Base-by-base conservation (phyloP, 2,888 invertebrate genomes). In the Drosophila nigricruria region DNA sequence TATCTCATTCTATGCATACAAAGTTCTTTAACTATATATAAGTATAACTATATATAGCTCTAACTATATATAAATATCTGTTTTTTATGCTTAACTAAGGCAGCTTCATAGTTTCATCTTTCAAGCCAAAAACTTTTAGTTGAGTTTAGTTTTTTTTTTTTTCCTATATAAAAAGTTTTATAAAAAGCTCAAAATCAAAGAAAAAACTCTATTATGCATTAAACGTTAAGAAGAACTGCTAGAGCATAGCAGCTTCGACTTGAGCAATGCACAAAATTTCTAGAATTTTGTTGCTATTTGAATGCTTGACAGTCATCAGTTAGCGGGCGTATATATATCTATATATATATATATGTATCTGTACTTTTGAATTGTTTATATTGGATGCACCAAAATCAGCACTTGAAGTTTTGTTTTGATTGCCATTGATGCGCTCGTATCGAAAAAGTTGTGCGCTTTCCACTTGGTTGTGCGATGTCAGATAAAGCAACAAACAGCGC, bases 381-480 rank as follows among this genome's bases (percentile, higher is more conserved):
- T 80, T 80, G 87, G 75, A 70, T 82, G 79, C 76, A 89, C 72
- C 72, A 58, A 84, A 89, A 89, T 85, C 90, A 89, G 82, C 88
- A 89, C 90, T 85, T 82, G 77, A 70, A 77, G 74, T 86, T 77
- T 76, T 82, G 80, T 88, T 85, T 85, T 90, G 88, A 88, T 89
- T 89, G 90, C 90, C 60, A 88, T 85, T 79, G 90, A 84, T 78
- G 82, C 70, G 69, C 75, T 73, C 52, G 71, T 77, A 77, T 80
- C 54, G 71, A 80, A 77, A 77, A 77, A 70, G 57, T 80, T 80
- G 57, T 67, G 50, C 63, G 60, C 56, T 52, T 74, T 68, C 47
- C 66, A 63, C 60, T 71, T 42, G 62, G 36, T n/a, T 65, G 66
- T 73, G 49, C 36, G 30, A 40, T 73, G 47, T 58, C 34, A 61